phyloP scores from a whole-genome alignment of 1,140 invertebrate species.

The Drosophila novamexicana region DNA sequence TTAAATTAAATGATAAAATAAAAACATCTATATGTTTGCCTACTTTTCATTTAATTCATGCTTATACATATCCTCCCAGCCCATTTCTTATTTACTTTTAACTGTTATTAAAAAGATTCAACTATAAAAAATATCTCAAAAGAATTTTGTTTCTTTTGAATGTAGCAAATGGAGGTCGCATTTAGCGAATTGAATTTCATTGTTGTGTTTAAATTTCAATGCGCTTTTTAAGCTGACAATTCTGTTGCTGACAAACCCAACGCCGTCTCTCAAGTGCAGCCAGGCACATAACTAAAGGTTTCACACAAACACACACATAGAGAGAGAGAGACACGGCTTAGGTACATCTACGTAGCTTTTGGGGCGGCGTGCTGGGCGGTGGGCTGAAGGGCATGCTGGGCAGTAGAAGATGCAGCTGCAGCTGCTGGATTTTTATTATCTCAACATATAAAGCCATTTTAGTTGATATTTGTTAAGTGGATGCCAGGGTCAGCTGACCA shows the following conservation, averaged over 20 bases:
- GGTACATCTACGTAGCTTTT: not conserved
- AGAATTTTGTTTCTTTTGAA: not conserved
- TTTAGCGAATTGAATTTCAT: slow-evolving; percentile 7
- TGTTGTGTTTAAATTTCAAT: slow-evolving; percentile 23
- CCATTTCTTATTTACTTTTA: not conserved
- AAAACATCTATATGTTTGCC: too few relatives aligned
- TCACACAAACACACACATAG: not conserved
- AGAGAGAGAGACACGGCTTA: slow-evolving; percentile 1
- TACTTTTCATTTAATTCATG: not conserved
- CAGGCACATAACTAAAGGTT: slow-evolving; percentile 21
- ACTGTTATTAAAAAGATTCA: not conserved
- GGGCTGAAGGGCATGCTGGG: slow-evolving; percentile 2
- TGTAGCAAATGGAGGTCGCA: not conserved
- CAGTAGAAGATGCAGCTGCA: slow-evolving; percentile 24
- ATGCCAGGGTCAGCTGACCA: slow-evolving; percentile 43
- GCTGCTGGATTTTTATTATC: slow-evolving; percentile 64
- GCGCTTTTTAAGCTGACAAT: slow-evolving; percentile 38
- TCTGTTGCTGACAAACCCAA: slow-evolving; percentile 17
- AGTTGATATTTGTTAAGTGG: slow-evolving; percentile 73
- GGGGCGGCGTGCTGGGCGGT: not conserved
- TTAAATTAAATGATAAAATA: too few relatives aligned
- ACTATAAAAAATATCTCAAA: not conserved
- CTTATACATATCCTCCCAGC: not conserved
- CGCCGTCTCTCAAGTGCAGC: slow-evolving; percentile 21
- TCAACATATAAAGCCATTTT: slow-evolving; percentile 68